A percentile compares a stretch with the other conserved stretches of the same genome.
phyloP scores from a whole-genome alignment of 2,113 vertebrate species.

The Tetrao urogallus region DNA sequence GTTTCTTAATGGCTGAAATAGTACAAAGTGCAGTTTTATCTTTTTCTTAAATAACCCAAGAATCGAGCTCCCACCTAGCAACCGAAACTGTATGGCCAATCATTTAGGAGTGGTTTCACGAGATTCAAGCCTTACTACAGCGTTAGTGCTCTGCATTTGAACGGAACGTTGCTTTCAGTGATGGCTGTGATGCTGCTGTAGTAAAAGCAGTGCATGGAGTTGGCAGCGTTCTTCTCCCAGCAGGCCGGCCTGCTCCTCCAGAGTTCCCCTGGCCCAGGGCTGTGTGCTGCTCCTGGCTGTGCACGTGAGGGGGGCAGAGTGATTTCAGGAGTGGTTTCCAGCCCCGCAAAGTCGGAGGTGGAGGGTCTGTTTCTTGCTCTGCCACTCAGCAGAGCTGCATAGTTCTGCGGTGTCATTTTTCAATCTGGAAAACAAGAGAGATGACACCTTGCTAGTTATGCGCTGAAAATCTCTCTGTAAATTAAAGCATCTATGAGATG shows the following conservation, averaged over 20 bases:
- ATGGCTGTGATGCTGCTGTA: not conserved
- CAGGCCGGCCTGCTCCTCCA: not conserved
- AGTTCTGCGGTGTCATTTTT: not conserved
- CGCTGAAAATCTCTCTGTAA: slow-evolving; percentile 31
- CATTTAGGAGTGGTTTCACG: not conserved
- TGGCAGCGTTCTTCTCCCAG: not conserved
- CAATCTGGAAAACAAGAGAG: not conserved
- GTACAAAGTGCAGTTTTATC: not conserved
- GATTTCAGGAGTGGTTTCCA: not conserved
- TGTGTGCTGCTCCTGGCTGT: not conserved
- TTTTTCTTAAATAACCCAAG: not conserved
- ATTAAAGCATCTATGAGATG: slow-evolving; percentile 41
- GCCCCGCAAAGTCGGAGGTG: not conserved
- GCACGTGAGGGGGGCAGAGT: not conserved
- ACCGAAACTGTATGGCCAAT: not conserved
- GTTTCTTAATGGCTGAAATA: not conserved
- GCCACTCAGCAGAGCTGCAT: not conserved
- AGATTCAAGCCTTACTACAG: not conserved
- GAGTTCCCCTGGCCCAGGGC: not conserved
- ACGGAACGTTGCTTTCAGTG: not conserved
- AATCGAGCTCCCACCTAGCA: not conserved
- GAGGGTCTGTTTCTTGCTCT: slow-evolving; percentile 3
- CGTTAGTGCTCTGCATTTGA: not conserved
- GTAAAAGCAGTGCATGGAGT: not conserved
- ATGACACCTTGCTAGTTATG: slow-evolving; percentile 56